phyloP scores from a whole-genome alignment of 2,797 vertebrate species.

The Lates japonicus region DNA sequence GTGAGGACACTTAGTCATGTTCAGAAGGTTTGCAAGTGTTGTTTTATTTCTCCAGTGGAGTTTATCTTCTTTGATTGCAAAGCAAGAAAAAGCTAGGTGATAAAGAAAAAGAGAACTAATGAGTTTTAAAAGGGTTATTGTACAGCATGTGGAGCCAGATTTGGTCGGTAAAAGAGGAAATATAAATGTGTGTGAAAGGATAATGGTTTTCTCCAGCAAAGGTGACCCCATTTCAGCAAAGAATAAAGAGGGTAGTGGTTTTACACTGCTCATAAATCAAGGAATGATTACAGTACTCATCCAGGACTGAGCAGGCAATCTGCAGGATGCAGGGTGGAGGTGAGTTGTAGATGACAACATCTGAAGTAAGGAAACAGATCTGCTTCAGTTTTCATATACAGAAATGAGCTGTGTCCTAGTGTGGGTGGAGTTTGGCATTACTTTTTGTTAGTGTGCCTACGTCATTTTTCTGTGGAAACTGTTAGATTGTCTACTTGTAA shows the following conservation, averaged over 20 bases:
- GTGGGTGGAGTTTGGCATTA: constrained; percentile 3
- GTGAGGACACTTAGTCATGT: constrained; percentile 17
- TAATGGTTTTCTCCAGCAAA: constrained; percentile 22
- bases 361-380: constrained; percentile 16
- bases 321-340: constrained; percentile 29
- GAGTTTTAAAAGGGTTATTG: constrained; percentile 37
- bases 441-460: not conserved
- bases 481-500: not conserved
- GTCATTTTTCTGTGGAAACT: not conserved
- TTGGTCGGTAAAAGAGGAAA: constrained; percentile 28
- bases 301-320: constrained; percentile 9
- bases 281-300: constrained; percentile 20
- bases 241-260: constrained; percentile 32
- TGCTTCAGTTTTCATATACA: constrained; percentile 28
- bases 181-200: constrained; percentile 30
- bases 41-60: constrained; percentile 32
- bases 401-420: constrained; percentile 8
- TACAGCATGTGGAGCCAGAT: constrained; percentile 14
- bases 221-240: constrained; percentile 28
- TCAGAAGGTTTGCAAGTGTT: constrained; percentile 36
- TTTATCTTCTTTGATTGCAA: constrained; percentile 27
- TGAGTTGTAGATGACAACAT: constrained; percentile 16
- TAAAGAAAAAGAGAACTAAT: constrained; percentile 26
- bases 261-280: constrained; percentile 41
- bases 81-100: not conserved